phyloP scores from a whole-genome alignment of 2,888 invertebrate species.

The Epirrhoe alternata region DNA sequence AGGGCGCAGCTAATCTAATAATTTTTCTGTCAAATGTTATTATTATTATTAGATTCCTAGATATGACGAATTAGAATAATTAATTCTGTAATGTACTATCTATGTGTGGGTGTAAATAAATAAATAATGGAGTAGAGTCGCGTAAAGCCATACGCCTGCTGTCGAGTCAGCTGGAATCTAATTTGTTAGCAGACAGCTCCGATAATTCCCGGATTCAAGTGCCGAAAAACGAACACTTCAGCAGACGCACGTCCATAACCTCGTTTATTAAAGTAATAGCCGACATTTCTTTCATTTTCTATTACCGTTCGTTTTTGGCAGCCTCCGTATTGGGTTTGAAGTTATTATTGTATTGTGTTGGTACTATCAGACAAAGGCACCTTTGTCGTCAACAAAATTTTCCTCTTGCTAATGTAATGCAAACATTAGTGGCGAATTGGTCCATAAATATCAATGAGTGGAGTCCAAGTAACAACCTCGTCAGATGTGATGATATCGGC shows the following conservation, averaged over 20 bases:
- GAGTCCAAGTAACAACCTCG: constrained; percentile 44
- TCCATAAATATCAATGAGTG: constrained; percentile 56
- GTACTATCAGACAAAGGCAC: constrained; percentile 43
- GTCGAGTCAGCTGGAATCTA: constrained; percentile 51
- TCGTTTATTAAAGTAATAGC: constrained; percentile 47
- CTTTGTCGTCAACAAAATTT: constrained; percentile 50
- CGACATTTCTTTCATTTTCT: constrained; percentile 38
- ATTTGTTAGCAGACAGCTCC: constrained; percentile 54
- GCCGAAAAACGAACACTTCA: constrained; percentile 48
- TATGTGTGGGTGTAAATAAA: too few relatives aligned
- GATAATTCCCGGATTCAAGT: constrained; percentile 51
- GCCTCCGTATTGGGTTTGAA: constrained; percentile 22
- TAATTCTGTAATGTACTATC: too few relatives aligned
- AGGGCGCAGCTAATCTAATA: too few relatives aligned
- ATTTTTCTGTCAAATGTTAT: too few relatives aligned
- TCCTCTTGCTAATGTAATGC: constrained; percentile 59
- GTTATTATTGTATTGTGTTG: constrained; percentile 32
- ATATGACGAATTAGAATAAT: too few relatives aligned
- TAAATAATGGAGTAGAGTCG: too few relatives aligned
- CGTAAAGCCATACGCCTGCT: constrained; percentile 31
- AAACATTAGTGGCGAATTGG: constrained; percentile 59
- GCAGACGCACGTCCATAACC: constrained; percentile 40
- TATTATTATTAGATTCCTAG: too few relatives aligned
- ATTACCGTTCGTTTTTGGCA: constrained; percentile 38
- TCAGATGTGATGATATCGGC: constrained; percentile 40